Conservation (phyloP, 2,113 vertebrate species). For the Syngnathoides biaculeatus region DNA sequence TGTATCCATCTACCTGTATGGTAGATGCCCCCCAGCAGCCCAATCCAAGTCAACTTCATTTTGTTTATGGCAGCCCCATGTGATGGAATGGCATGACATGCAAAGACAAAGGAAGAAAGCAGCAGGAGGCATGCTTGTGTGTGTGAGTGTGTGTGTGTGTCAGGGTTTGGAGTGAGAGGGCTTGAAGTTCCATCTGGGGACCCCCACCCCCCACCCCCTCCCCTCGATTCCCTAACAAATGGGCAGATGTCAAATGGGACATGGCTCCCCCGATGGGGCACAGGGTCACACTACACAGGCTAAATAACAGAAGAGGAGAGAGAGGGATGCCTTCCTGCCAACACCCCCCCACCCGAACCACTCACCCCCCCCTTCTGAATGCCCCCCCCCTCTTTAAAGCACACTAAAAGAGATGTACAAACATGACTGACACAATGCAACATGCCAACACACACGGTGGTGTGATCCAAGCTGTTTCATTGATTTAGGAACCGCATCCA, state of each 20-base stretch:
- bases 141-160: slow-evolving; percentile 15
- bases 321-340: slow-evolving; percentile 46
- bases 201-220: slow-evolving; percentile 15
- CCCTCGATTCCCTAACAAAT: slow-evolving; percentile 46
- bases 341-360: no score
- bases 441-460: slow-evolving; percentile 47
- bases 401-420: slow-evolving; percentile 39
- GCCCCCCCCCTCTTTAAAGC: slow-evolving; percentile 26
- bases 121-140: slow-evolving; percentile 42
- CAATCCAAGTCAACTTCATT: not conserved
- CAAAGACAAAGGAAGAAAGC: slow-evolving; percentile 55
- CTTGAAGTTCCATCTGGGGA: slow-evolving; percentile 70
- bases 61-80: slow-evolving; percentile 29
- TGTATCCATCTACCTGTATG: not conserved
- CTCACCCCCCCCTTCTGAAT: not conserved
- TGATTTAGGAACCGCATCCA: not conserved
- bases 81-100: slow-evolving; percentile 58
- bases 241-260: slow-evolving; percentile 80
- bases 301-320: slow-evolving; percentile 67
- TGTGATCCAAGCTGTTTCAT: not conserved
- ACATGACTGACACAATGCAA: slow-evolving; percentile 49
- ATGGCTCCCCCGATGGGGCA: slow-evolving; percentile 62
- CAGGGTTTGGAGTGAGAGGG: slow-evolving; percentile 23
- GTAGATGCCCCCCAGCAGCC: not conserved
- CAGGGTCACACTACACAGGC: slow-evolving; percentile 71